A percentile compares a stretch with the other conserved stretches of the same genome.
Conservation (phyloP, 2,113 vertebrate genomes). For the Heptranchias perlo region DNA sequence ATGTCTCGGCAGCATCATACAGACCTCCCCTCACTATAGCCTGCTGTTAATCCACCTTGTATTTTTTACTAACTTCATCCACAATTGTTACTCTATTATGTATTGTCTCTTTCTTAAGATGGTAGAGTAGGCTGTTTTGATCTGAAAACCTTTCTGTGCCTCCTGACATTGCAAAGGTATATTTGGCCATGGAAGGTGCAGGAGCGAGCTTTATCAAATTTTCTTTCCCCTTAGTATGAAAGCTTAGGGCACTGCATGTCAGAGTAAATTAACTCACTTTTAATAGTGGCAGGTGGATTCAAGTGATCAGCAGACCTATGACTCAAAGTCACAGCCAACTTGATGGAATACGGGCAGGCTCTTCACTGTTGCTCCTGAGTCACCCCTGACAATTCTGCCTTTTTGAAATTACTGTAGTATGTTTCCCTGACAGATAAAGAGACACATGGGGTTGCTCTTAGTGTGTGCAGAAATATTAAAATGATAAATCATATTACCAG, state of each 20-base stretch:
- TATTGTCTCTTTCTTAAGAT: background rate
- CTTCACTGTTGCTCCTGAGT: no score
- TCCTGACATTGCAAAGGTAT: background rate
- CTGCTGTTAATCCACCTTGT: background rate
- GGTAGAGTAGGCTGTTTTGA: no score
- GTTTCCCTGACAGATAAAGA: slow-evolving; percentile 63
- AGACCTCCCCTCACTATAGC: no score
- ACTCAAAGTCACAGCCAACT: background rate
- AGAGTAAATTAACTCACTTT: slow-evolving; percentile 7
- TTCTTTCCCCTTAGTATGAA: background rate
- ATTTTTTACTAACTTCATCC: background rate
- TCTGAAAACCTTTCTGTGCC: background rate
- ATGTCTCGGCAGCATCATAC: background rate
- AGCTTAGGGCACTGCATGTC: background rate
- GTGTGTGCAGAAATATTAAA: slow-evolving; percentile 71
- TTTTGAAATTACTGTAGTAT: background rate
- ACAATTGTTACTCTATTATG: background rate
- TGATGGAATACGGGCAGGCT: background rate
- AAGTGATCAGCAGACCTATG: background rate
- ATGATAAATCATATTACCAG: slow-evolving; percentile 66
- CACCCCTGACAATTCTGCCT: background rate
- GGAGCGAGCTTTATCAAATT: background rate
- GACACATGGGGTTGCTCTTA: slow-evolving; percentile 57
- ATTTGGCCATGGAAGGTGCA: background rate
- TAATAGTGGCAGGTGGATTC: background rate